Base-by-base conservation (phyloP, 2,113 vertebrate genomes). In the Oenanthe melanoleuca region DNA sequence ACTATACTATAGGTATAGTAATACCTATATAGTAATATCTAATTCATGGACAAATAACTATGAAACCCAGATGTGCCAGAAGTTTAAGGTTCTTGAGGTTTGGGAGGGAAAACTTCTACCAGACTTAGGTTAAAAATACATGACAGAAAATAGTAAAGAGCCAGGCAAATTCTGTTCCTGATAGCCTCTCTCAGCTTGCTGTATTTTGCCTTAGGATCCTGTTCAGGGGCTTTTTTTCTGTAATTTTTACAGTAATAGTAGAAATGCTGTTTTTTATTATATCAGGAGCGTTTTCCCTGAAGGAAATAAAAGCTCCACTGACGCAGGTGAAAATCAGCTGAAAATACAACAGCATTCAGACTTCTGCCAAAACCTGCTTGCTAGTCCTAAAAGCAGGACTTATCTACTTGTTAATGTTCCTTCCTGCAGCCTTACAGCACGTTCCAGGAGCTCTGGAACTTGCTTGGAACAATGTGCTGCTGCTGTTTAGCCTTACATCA, bases 351-450 rank as follows among this genome's bases (percentile, higher is more conserved):
- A 70, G 26, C 42, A 33, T 65, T 65, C 56, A 55, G 60, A 45
- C 34, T 78, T 74, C 6, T 67, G 89, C 84, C 87, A 92, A 89
- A 75, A 74, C 37, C 53, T 72, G 17, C 40, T 83, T 73, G 26
- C 53, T 71, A 24, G 17, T 12, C 9, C 44, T 78, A 40, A 70
- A 45, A 73, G 52, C 47, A 60, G 67, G 77, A 80, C 47, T 96
- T 84, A 86, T 11, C 61, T 59, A 25, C 56, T 37, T 2, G 2
- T 45, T 79, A 81, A 81, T 44, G 60, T 77, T 93, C 89, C 95
- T 96, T 96, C 96, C 92, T 81, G 75, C 18, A 95, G 66, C 19
- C 33, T 59, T 66, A 72, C 67, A 88, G 85, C 73, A 53, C 1
- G 6, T 89, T 96, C 70, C 81, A 53, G 79, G 70, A 94, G 80